Base-by-base conservation (phyloP, 2,888 invertebrate genomes). In the Sialis lutaria region DNA sequence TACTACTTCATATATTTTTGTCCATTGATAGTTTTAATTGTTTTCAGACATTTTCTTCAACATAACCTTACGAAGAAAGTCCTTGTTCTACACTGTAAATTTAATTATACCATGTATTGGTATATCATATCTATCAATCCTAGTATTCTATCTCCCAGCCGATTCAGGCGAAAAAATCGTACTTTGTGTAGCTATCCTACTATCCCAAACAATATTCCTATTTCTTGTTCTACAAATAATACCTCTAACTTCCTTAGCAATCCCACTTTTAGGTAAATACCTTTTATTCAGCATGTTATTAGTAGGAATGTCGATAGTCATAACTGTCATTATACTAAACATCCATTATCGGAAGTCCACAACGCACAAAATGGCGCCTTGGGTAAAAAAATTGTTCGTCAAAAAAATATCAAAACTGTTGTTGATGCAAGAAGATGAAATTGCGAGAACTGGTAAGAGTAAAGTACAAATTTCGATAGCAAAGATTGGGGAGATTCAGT, bases 121-220 rank as follows among this genome's bases (percentile, higher is more conserved):
- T 45, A 95, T 97, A 54, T 93, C 93, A 9, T 93, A 92, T 60
- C 74, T 98, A 9, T 95, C 96, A n/a, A 90, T 96, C 1, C 69
- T 98, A 45, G 96, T 96, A 2, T 97, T 98, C 65, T 97, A 97
- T 60, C 69, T 98, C 49, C 97, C 97, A 45, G 93, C 95, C 2
- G 96, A 97, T 66, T 93, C 93, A 1, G 95, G 96, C 12, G 97
- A 98, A 65, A 98, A 97, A 67, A 95, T 98, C 50, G 93, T 95
- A 1, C 73, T 98, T 40, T 95, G 95, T 64, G 91, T 93, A 57
- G 90, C 90, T 54, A 92, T 93, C 57, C 73, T 93, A 1, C 72
- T 93, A 6, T 92, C 92, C 0, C 90, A 92, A 62, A 92, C 91
- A 1, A 92, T 93, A 87, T 93, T 92, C 68, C 92, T 93, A 68